Percentiles rank a stretch among this genome's conserved stretches.
Conservation (phyloP, 2,113 vertebrate species). For the Rhea pennata region DNA sequence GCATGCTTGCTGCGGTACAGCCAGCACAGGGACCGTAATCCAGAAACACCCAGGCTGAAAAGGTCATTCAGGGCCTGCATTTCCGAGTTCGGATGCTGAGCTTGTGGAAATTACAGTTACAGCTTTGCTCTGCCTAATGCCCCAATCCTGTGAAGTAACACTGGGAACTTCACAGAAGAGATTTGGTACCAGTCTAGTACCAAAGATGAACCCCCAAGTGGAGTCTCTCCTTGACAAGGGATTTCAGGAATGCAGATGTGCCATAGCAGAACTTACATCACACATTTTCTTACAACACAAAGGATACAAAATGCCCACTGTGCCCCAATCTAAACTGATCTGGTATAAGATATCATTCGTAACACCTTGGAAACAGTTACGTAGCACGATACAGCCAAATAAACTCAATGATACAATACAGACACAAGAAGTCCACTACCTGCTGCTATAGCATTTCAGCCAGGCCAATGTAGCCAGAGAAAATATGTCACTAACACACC, state of each 20-base stretch:
- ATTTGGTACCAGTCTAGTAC: accelerated
- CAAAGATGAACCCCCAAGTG: background rate
- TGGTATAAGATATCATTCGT: too few species aligned
- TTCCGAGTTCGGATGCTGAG: too few species aligned
- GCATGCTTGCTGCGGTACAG: too few species aligned
- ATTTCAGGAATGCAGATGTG: background rate
- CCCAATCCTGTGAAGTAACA: too few species aligned
- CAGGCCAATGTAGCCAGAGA: background rate
- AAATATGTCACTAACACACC: background rate
- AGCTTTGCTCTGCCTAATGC: too few species aligned
- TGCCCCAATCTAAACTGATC: background rate
- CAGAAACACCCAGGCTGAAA: too few species aligned
- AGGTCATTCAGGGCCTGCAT: too few species aligned
- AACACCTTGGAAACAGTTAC: accelerated
- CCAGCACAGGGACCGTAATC: too few species aligned
- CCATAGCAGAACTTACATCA: too few species aligned
- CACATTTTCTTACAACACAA: background rate
- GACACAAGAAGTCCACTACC: background rate
- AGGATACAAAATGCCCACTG: accelerated
- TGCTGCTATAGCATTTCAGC: background rate
- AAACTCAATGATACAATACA: background rate
- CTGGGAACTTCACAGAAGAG: background rate
- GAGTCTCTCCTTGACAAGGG: background rate
- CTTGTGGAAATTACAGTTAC: too few species aligned
- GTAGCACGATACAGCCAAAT: background rate